Percentiles rank a stretch among this genome's conserved stretches.
These are phyloP conservation scores for Paralinhomoeus sp. DNA, from an alignment of 2,888 invertebrate genomes.

Conservation along the genomic window DNA sequence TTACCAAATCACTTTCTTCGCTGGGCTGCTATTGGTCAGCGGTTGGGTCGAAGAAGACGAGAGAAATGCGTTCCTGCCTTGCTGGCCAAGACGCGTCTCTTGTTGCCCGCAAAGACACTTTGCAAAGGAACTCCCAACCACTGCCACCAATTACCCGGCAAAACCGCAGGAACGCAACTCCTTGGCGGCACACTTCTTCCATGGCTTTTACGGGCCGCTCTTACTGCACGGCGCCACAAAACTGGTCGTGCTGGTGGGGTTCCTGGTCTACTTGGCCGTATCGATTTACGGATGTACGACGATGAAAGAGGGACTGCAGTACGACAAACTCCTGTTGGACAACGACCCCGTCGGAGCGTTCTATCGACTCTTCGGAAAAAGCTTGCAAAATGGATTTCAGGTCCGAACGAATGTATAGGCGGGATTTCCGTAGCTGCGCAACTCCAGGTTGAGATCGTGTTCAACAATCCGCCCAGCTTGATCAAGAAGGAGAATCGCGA, in stretches of 20 bases:
- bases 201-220: slow-evolving; percentile 19
- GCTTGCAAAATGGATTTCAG: no score
- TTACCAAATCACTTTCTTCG: slow-evolving; percentile 78
- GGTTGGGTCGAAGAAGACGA: slow-evolving; percentile 69
- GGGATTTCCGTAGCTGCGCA: no score
- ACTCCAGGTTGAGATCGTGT: not conserved
- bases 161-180: no score
- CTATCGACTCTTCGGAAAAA: no score
- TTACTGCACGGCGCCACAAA: slow-evolving; percentile 17
- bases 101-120: no score
- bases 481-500: slow-evolving; percentile 4
- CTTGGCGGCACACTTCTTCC: slow-evolving; percentile 7
- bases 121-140: no score
- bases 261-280: slow-evolving; percentile 52
- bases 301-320: slow-evolving; percentile 22
- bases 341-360: slow-evolving; percentile 18
- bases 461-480: not conserved
- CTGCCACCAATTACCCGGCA: no score
- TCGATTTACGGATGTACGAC: slow-evolving; percentile 56
- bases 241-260: slow-evolving; percentile 43
- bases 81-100: not conserved
- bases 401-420: not conserved
- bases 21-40: slow-evolving; percentile 65
- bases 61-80: slow-evolving; percentile 26
- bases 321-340: slow-evolving; percentile 19